phyloP scores from a whole-genome alignment of 2,888 invertebrate genomes.

The Phengaris arion region DNA sequence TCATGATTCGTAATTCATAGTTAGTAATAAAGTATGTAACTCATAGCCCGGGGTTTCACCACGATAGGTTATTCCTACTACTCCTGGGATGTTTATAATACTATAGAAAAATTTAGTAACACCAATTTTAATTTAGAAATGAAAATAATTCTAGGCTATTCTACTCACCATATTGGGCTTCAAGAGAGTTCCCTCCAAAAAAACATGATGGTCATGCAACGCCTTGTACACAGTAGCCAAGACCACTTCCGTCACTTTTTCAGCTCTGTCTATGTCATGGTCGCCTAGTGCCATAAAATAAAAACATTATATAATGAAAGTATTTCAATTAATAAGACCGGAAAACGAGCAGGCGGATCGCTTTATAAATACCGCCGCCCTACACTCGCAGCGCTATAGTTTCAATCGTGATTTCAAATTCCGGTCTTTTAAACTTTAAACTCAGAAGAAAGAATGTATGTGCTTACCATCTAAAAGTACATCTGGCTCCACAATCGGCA shows the following conservation, averaged over 20 bases:
- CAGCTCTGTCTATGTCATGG: conserved; percentile 94
- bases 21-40: too few species aligned
- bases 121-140: too few species aligned
- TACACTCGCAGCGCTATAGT: neutral
- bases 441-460: too few species aligned
- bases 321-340: neutral
- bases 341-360: too few species aligned
- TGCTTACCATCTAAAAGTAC: conserved; percentile 93
- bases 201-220: conserved; percentile 97
- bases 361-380: neutral
- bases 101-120: too few species aligned
- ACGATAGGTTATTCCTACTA: too few species aligned
- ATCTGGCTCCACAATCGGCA: conserved; percentile 99
- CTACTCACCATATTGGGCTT: conserved; percentile 90
- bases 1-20: too few species aligned
- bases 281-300: conserved; percentile 61
- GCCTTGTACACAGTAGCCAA: conserved; percentile 98
- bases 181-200: conserved; percentile 96
- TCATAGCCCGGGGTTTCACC: too few species aligned
- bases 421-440: neutral
- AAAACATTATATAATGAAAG: neutral
- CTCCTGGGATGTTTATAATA: too few species aligned
- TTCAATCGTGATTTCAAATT: neutral
- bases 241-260: conserved; percentile 97
- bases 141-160: neutral